Conservation (phyloP, 1,140 invertebrate genomes). For the Potamilus streckersoni region DNA sequence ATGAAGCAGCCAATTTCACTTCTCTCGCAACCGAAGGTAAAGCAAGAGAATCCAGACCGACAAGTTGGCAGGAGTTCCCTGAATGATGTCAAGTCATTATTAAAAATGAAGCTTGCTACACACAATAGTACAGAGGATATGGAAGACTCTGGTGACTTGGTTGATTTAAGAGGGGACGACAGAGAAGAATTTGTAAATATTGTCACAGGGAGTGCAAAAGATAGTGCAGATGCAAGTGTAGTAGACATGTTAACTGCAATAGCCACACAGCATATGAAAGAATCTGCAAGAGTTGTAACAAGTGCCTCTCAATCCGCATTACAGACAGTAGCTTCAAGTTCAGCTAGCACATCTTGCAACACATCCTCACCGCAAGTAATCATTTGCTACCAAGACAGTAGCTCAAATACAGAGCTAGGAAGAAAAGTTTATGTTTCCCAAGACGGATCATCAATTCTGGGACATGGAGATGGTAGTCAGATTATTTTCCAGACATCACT, state of each 20-base stretch:
- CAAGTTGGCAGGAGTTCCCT: conserved; percentile 18
- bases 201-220: background rate
- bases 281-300: background rate
- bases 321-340: background rate
- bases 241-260: conserved; percentile 50
- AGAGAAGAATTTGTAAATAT: conserved; percentile 3
- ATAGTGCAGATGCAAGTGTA: conserved; percentile 35
- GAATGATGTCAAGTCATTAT: background rate
- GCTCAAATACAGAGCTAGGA: conserved; percentile 5
- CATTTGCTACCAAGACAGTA: background rate
- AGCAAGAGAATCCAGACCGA: background rate
- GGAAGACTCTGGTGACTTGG: conserved; percentile 6
- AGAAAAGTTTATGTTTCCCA: conserved; percentile 34
- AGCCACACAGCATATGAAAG: conserved; percentile 47
- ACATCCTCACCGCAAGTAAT: background rate
- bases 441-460: background rate
- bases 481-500: conserved; percentile 3
- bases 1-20: conserved; percentile 9
- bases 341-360: background rate
- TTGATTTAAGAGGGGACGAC: conserved; percentile 1
- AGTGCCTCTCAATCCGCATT: background rate
- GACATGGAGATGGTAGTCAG: background rate
- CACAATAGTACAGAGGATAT: conserved; percentile 1
- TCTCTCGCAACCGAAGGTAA: conserved; percentile 9
- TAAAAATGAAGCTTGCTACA: background rate